phyloP scores from a whole-genome alignment of 2,888 invertebrate genomes.

The Andrena haemorrhoa region DNA sequence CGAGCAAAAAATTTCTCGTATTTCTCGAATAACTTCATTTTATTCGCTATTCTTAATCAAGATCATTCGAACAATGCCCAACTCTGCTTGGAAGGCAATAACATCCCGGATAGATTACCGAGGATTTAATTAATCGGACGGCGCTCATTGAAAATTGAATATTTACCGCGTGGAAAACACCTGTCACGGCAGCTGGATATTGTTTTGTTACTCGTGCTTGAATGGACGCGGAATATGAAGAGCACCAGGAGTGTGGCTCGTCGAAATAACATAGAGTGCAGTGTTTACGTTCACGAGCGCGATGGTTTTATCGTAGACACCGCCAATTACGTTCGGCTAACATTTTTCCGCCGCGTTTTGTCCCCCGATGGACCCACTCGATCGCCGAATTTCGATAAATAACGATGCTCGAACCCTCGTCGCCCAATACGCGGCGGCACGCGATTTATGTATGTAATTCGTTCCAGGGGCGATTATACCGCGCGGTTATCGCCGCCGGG shows the following conservation, averaged over 20 bases:
- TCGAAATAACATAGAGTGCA: no score
- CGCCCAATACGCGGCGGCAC: not conserved
- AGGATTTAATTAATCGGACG: not conserved
- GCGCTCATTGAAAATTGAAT: not conserved
- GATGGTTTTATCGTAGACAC: not conserved
- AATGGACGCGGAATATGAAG: not conserved
- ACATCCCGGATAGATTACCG: not conserved
- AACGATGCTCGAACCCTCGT: not conserved
- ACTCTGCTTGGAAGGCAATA: not conserved
- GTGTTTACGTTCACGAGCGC: no score
- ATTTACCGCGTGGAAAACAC: not conserved
- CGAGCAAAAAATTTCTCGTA: no score
- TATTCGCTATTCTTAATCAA: no score
- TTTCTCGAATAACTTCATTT: no score
- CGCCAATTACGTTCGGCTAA: not conserved
- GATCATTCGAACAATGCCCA: no score
- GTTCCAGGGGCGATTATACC: not conserved
- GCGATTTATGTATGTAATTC: conserved; percentile 3
- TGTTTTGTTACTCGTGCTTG: not conserved
- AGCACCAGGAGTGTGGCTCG: no score
- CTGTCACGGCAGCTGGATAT: no score
- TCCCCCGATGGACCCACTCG: not conserved
- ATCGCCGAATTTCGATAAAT: not conserved
- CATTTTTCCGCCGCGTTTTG: not conserved
- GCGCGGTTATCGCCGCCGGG: not conserved